Evolutionary conservation across 2,797 vertebrate genomes (phyloP).

Genomic region (Perdix hodgsoniae): DNA sequence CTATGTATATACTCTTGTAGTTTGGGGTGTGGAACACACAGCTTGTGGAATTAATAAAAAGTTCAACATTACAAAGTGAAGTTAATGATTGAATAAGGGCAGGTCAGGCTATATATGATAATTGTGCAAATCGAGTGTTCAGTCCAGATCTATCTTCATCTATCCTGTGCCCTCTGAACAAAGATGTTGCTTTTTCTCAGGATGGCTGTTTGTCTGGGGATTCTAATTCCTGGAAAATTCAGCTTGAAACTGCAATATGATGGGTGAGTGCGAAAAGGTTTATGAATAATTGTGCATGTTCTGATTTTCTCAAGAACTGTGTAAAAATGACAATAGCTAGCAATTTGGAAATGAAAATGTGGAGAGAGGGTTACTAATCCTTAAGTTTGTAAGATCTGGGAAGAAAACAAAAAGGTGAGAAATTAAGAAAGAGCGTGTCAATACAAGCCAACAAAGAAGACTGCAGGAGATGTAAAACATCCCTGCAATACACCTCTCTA

Average conservation of each 20-base stretch:
- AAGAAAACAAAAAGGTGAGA: background rate
- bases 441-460: background rate
- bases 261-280: slow-evolving; percentile 15
- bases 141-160: background rate
- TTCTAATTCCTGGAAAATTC: slow-evolving; percentile 52
- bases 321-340: background rate
- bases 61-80: background rate
- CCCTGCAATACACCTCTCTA: background rate
- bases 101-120: background rate
- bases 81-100: slow-evolving; percentile 48
- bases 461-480: background rate
- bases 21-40: background rate
- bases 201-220: slow-evolving; percentile 46
- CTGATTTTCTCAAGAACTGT: background rate
- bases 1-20: background rate
- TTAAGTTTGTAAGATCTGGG: background rate
- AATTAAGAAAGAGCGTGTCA: background rate
- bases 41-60: background rate
- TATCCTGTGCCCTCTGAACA: background rate
- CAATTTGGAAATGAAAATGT: background rate
- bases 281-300: background rate
- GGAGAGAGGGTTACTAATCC: background rate
- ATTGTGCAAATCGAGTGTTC: background rate
- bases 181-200: slow-evolving; percentile 60
- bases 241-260: slow-evolving; percentile 41